These are phyloP conservation scores for Branchellion lobata DNA, from an alignment of 2,888 invertebrate genomes.

Conservation along the genomic window DNA sequence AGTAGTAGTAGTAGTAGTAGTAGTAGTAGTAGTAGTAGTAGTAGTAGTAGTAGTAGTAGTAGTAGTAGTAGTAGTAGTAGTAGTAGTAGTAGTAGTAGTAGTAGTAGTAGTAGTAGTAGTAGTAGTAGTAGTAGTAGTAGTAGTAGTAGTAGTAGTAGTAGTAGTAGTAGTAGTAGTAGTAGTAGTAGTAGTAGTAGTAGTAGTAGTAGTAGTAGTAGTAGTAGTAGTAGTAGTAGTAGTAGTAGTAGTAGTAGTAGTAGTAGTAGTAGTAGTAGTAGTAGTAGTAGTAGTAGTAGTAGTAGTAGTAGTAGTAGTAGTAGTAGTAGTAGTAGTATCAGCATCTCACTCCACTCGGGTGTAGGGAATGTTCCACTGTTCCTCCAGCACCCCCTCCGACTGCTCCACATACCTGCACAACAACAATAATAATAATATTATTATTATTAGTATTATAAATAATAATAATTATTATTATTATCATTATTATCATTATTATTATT, in stretches of 20 bases:
- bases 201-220: conserved; percentile 42
- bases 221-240: conserved; percentile 28
- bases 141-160: conserved; percentile 26
- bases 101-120: conserved; percentile 23
- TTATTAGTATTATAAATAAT: not conserved
- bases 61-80: conserved; percentile 16
- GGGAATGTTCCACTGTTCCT: conserved; percentile 17
- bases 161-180: conserved; percentile 41
- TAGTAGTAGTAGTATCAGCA: too few relatives aligned
- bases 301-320: too few relatives aligned
- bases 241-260: conserved; percentile 47
- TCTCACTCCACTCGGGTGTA: conserved; percentile 35
- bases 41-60: conserved; percentile 8
- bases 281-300: conserved; percentile 26
- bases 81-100: conserved; percentile 18
- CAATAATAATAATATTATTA: not conserved
- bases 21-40: conserved; percentile 1
- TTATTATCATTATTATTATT: not conserved
- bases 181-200: conserved; percentile 42
- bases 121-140: conserved; percentile 5
- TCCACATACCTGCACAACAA: conserved; percentile 1
- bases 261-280: too few relatives aligned
- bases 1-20: conserved; percentile 20
- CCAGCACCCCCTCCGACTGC: not conserved
- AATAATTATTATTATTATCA: not conserved